phyloP scores from a whole-genome alignment of 2,888 invertebrate species.

The Aphrophora alni region DNA sequence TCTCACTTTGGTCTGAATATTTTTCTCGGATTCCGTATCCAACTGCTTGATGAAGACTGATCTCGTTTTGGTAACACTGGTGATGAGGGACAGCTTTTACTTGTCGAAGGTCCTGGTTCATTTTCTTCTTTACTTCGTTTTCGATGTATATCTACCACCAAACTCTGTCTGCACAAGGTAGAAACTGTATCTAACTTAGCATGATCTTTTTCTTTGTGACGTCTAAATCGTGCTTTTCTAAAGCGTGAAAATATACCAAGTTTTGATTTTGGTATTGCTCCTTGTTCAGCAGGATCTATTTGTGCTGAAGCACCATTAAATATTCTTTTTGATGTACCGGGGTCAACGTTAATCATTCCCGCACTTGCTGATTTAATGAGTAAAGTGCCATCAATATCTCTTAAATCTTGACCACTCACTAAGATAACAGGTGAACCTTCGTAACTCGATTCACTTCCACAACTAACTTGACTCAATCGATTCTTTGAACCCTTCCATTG shows the following conservation, averaged over 20 bases:
- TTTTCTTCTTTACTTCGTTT: slow-evolving; percentile 20
- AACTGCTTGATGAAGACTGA: slow-evolving; percentile 39
- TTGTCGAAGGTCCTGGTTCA: slow-evolving; percentile 33
- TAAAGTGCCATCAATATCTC: slow-evolving; percentile 46
- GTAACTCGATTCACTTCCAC: slow-evolving; percentile 65
- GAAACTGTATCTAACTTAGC: slow-evolving; percentile 64
- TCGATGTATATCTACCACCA: slow-evolving; percentile 67
- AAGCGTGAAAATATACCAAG: slow-evolving; percentile 36
- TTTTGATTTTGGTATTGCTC: slow-evolving; percentile 26
- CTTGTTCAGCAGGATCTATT: slow-evolving; percentile 14
- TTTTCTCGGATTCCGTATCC: slow-evolving; percentile 45
- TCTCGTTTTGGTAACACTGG: slow-evolving; percentile 50
- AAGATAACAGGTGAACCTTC: slow-evolving; percentile 54
- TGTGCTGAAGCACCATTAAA: slow-evolving; percentile 9
- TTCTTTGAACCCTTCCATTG: slow-evolving; percentile 51
- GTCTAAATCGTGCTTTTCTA: slow-evolving; percentile 36
- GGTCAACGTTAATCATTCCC: slow-evolving; percentile 62
- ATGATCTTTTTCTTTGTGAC: slow-evolving; percentile 46
- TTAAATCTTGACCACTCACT: slow-evolving; percentile 29
- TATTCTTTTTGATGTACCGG: neutral
- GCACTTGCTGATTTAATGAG: slow-evolving; percentile 77
- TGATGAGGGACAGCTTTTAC: slow-evolving; percentile 53
- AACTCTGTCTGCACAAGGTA: slow-evolving; percentile 75
- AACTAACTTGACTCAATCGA: slow-evolving; percentile 67
- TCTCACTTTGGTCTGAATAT: slow-evolving; percentile 46